Evolutionary conservation across 1,140 invertebrate genomes (phyloP).

Genomic region (Asobara japonica): DNA sequence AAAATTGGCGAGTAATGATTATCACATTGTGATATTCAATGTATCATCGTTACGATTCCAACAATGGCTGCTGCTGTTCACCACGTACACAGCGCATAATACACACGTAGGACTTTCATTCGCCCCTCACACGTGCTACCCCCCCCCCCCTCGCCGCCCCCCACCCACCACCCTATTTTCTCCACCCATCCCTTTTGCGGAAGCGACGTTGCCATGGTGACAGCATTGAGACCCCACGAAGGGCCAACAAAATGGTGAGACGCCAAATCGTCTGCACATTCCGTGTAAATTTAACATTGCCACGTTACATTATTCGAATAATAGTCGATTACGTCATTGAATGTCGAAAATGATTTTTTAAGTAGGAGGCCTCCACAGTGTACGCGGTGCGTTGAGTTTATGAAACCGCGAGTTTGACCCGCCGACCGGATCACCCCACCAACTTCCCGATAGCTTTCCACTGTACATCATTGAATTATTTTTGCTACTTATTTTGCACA

Average conservation of each 20-base stretch:
- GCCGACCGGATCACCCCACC: too few species aligned
- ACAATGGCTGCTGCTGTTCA: slow-evolving; percentile 49
- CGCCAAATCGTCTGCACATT: slow-evolving; percentile 49
- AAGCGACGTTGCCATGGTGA: slow-evolving; percentile 67
- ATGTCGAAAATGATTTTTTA: too few species aligned
- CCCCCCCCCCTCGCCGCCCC: slow-evolving; percentile 53
- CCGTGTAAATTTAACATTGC: not conserved
- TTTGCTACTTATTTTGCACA: too few species aligned
- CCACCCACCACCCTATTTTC: too few species aligned
- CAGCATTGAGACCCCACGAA: slow-evolving; percentile 64
- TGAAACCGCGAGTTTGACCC: too few species aligned
- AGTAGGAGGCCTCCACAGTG: too few species aligned
- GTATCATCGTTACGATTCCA: slow-evolving; percentile 40
- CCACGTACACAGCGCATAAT: slow-evolving; percentile 22
- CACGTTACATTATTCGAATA: too few species aligned
- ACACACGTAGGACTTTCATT: slow-evolving; percentile 44
- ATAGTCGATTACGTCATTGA: too few species aligned
- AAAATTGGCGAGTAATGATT: slow-evolving; percentile 2
- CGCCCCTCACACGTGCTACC: slow-evolving; percentile 55
- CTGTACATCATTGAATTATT: too few species aligned
- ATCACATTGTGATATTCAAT: slow-evolving; percentile 7
- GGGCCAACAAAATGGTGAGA: slow-evolving; percentile 67
- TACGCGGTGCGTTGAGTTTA: too few species aligned
- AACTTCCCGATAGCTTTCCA: too few species aligned
- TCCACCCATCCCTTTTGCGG: slow-evolving; percentile 53